Percentiles rank a stretch among this genome's conserved stretches.
Evolutionary conservation across 2,888 invertebrate genomes (phyloP).

Genomic region (Pantelozetes paolii): DNA sequence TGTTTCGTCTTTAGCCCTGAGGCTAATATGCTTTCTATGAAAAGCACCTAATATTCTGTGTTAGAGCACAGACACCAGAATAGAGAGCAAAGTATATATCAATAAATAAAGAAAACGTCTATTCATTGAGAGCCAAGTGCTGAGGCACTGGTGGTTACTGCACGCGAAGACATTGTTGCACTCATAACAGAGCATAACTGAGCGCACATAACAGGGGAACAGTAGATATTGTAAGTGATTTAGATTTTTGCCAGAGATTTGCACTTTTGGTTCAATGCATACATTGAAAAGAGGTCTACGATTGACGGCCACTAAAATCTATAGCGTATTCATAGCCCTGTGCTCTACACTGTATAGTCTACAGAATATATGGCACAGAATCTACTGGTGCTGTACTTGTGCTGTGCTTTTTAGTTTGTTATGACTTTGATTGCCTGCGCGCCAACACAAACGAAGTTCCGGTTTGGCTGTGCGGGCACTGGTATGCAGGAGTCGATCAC

Average conservation of each 20-base stretch:
- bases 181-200: neutral
- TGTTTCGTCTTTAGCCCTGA: constrained; percentile 1
- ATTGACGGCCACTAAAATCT: constrained; percentile 22
- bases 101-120: neutral
- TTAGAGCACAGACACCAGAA: neutral
- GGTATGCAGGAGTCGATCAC: too few species aligned
- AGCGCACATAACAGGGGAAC: too few species aligned
- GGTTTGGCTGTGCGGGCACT: neutral
- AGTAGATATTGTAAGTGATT: constrained; percentile 15
- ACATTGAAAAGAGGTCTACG: neutral
- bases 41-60: constrained; percentile 16
- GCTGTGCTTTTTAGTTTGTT: too few species aligned
- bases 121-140: neutral
- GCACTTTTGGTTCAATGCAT: neutral
- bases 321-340: constrained; percentile 8
- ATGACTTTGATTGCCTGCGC: neutral
- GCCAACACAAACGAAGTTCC: neutral
- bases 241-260: neutral
- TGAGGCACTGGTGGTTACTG: neutral
- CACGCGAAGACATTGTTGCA: constrained; percentile 13
- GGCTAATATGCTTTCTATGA: constrained; percentile 17
- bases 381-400: too few species aligned
- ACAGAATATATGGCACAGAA: too few species aligned
- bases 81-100: neutral
- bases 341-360: too few species aligned